A percentile compares a stretch with the other conserved stretches of the same genome.
phyloP scores from a whole-genome alignment of 1,140 invertebrate genomes.

The Probaryconus sp. region DNA sequence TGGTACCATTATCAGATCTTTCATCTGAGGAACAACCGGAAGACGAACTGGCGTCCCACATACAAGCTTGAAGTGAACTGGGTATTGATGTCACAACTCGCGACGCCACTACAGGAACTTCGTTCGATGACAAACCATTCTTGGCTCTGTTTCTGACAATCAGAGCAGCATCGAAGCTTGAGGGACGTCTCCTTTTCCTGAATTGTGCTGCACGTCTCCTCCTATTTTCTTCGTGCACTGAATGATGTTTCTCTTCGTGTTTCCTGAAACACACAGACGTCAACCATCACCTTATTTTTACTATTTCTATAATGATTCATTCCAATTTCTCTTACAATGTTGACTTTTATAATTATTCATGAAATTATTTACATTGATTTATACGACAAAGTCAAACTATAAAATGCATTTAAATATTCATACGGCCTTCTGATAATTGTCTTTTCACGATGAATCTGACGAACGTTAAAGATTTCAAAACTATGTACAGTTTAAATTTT shows the following conservation, averaged over 20 bases:
- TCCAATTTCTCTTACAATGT: background rate
- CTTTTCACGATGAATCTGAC: no score
- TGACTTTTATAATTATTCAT: constrained; percentile 14
- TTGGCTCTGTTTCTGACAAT: constrained; percentile 62
- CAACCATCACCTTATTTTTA: background rate
- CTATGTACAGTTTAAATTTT: no score
- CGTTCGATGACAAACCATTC: constrained; percentile 20
- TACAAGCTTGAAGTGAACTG: constrained; percentile 53
- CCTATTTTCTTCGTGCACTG: constrained; percentile 63
- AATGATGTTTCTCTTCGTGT: constrained; percentile 42
- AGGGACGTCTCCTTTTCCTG: constrained; percentile 63
- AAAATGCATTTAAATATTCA: no score
- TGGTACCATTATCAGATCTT: constrained; percentile 45
- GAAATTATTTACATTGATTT: no score
- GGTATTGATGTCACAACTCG: constrained; percentile 60
- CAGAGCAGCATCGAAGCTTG: constrained; percentile 67
- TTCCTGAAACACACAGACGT: constrained; percentile 22
- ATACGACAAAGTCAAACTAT: no score
- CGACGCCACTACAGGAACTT: constrained; percentile 24
- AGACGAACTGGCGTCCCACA: constrained; percentile 62
- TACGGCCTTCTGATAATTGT: no score
- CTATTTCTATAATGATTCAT: background rate
- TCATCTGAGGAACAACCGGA: constrained; percentile 66
- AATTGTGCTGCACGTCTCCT: constrained; percentile 62
- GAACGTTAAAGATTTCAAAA: no score